Base-by-base conservation (phyloP, 1,140 invertebrate species). In the Trachymyrmex cornetzi region DNA sequence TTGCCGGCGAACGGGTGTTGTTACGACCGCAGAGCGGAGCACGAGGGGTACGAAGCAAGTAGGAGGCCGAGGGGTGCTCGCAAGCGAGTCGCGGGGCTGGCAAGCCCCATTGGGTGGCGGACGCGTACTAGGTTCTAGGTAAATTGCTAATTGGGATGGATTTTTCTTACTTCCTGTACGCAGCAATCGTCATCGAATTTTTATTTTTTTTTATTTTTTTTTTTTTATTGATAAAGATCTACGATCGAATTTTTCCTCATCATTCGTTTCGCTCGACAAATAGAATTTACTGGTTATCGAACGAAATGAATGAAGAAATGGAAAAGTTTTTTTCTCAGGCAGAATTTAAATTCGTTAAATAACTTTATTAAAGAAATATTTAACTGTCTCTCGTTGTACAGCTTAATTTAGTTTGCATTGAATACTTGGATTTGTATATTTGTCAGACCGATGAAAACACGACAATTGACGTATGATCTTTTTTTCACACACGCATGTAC, bases 1-100 rank as follows among this genome's bases (percentile, higher is more conserved):
- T 87, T 72, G 82, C 71, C 88, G 44, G 80, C 77, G 88, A 90
- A 87, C 85, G 88, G 89, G 80, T 84, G 80, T 75, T 61, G 80
- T 84, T 84, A 61, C 80, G 80, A 84, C 74, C 88, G 75, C 75
- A 50, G 53, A 67, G 72, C 38, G 75, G 44, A 84, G 74, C 12
- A 74, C 19, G 71, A 30, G 38, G 30, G 48, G 57, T 57, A 30
- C 53, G n/a, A 55, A 55, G 34, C 38, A 30, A 69, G 77, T 71
- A 77, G 63, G 63, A 75, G 55, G 3, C 63, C 22, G n/a, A 59
- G 72, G 63, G 77, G 79, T 22, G 67, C 53, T 14, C 44, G 66
- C 34, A 44, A 55, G 66, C 69, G 38, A 84, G 67, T 48, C 55
- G 24, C 80, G 48, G 63, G 64, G 63, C 50, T 81, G 77, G 12